Evolutionary conservation across 1,140 invertebrate species (phyloP), one percentile per base, ranked within the genome.

Genomic region (Cyclina sinensis): DNA sequence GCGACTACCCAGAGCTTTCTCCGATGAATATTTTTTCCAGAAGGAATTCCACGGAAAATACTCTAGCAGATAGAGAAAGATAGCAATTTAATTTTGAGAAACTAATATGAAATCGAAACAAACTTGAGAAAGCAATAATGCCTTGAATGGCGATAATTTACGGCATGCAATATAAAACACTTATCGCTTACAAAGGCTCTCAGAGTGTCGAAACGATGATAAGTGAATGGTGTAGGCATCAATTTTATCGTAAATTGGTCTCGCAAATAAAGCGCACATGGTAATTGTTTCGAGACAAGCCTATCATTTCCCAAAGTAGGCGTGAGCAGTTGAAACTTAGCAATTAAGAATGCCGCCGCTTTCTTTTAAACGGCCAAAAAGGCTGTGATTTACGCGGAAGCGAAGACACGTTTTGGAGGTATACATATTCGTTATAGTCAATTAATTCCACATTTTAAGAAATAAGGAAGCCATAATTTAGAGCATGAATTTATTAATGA

Each of bases 201-300:
- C 0, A 27, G 24, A 73, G 18, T 30, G 39, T 37, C 37, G n/a
- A 48, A 48, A 18, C 12, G 30, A 65, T 51, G 81, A 84, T 70
- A 84, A 84, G 46, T 70, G 32, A 65, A 70, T 70, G 18, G 62
- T 84, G 73, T 84, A 70, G 16, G 46, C 24, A 84, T 70, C n/a
- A 30, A 70, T 84, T 65, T 84, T 51, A 84, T 84, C 81, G 39
- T 84, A 70, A 84, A 70, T 84, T 73, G 59, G 37, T 73, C 81
- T 84, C 62, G 27, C 30, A 70, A 48, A 46, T 70, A 37, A 48
- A 81, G 16, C 62, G 24, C 81, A 84, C 81, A 84, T 84, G 81
- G 81, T 48, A 84, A 84, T 84, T 84, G 81, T 84, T 84, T 73
- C 39, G 12, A n/a, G n/a, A 48, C 62, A 73, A 51, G 62, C 21